Conservation (phyloP, 1,140 invertebrate species). For the Drosophila ironensis region DNA sequence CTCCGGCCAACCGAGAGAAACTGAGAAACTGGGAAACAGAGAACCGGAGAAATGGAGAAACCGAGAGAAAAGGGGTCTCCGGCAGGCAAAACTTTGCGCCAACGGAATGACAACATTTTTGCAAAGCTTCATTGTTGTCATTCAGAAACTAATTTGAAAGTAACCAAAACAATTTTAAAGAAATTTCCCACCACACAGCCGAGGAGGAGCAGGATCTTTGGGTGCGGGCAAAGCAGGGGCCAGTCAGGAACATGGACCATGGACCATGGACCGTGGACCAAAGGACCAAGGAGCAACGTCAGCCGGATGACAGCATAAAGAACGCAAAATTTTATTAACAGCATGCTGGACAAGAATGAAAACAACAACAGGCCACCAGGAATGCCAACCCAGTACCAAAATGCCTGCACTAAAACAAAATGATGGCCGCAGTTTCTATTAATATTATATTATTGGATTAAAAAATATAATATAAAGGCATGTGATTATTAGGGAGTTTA, state of each 20-base stretch:
- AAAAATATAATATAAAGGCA: too few relatives aligned
- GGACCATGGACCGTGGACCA: too few relatives aligned
- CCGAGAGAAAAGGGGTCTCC: conserved; percentile 3
- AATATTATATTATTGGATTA: too few relatives aligned
- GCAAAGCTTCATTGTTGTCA: conserved; percentile 81
- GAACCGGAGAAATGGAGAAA: background rate
- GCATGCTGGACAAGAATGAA: conserved; percentile 75
- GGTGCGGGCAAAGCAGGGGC: too few relatives aligned
- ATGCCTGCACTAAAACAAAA: conserved; percentile 17
- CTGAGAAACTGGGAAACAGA: too few relatives aligned
- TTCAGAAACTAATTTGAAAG: conserved; percentile 82
- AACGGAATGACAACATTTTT: conserved; percentile 81
- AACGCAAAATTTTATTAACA: conserved; percentile 79
- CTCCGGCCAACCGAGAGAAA: too few relatives aligned
- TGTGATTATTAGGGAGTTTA: too few relatives aligned
- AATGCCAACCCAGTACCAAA: conserved; percentile 23
- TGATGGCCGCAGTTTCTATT: background rate
- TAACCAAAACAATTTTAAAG: conserved; percentile 82
- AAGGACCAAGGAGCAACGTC: conserved; percentile 5
- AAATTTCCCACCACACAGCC: conserved; percentile 74
- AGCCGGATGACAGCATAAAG: conserved; percentile 62
- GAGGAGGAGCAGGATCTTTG: background rate
- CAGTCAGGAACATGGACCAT: too few relatives aligned
- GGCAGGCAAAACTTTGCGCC: conserved; percentile 71
- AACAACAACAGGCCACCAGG: conserved; percentile 27